These are phyloP conservation scores for Halesus radiatus DNA, from an alignment of 1,140 invertebrate genomes.

Conservation along the genomic window DNA sequence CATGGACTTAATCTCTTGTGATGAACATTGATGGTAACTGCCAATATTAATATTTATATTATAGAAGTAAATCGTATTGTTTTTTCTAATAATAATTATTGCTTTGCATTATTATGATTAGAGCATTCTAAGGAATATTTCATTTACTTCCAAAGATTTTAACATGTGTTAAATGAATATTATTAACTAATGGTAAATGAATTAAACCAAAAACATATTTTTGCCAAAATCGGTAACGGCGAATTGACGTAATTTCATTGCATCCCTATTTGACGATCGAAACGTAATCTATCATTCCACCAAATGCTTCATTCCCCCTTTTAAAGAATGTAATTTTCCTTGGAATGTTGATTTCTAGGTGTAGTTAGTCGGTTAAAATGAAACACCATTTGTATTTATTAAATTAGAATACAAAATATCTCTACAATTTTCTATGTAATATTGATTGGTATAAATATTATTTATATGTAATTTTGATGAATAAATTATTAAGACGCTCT, in stretches of 20 bases:
- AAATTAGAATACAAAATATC: slow-evolving; percentile 17
- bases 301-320: slow-evolving; percentile 22
- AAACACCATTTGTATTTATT: slow-evolving; percentile 40
- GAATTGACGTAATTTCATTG: too few species aligned
- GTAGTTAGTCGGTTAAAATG: slow-evolving; percentile 15
- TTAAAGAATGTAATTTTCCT: slow-evolving; percentile 42
- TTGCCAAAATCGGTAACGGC: too few species aligned
- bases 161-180: slow-evolving; percentile 4
- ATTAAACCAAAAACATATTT: not conserved
- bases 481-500: slow-evolving; percentile 23
- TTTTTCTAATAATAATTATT: slow-evolving; percentile 16
- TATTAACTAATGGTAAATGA: slow-evolving; percentile 10
- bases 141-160: slow-evolving; percentile 44
- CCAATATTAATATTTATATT: slow-evolving; percentile 39
- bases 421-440: slow-evolving; percentile 41
- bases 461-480: slow-evolving; percentile 15
- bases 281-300: slow-evolving; percentile 22
- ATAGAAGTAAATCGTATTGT: slow-evolving; percentile 23
- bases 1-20: slow-evolving; percentile 39
- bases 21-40: slow-evolving; percentile 31
- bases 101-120: slow-evolving; percentile 45
- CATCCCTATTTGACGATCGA: not conserved
- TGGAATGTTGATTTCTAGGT: slow-evolving; percentile 42
- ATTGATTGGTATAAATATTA: slow-evolving; percentile 37
- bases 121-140: slow-evolving; percentile 47